Evolutionary conservation across 2,888 invertebrate species (phyloP).

Genomic region (Lasius fuliginosus): DNA sequence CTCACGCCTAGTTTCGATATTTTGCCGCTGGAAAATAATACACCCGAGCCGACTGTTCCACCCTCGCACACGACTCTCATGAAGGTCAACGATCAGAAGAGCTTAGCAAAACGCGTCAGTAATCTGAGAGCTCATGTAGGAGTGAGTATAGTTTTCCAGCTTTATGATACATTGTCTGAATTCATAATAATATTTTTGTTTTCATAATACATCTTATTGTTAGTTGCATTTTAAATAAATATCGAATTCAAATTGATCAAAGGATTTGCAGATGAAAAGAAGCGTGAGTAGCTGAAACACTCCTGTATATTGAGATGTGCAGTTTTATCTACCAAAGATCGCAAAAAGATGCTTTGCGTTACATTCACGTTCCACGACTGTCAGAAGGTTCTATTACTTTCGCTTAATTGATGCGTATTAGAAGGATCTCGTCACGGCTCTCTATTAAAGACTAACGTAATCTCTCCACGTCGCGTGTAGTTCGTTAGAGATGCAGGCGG

Average conservation of each 20-base stretch:
- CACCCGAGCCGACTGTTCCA: conserved; percentile 87
- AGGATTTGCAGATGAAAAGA: neutral
- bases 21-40: conserved; percentile 89
- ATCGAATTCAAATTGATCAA: neutral
- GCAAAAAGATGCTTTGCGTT: neutral
- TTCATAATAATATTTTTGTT: neutral
- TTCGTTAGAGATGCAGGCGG: conserved; percentile 68
- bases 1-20: conserved; percentile 91
- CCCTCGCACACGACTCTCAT: conserved; percentile 89
- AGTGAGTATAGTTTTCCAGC: conserved; percentile 76
- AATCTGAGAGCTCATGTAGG: conserved; percentile 88
- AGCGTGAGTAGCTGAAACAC: neutral
- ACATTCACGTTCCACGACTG: neutral
- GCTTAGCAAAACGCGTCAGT: conserved; percentile 90
- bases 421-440: conserved; percentile 35
- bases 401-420: conserved; percentile 57
- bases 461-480: conserved; percentile 59
- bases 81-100: conserved; percentile 91
- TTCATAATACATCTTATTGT: neutral
- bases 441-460: conserved; percentile 50
- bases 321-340: neutral
- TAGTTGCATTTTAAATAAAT: neutral
- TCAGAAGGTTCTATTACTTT: conserved; percentile 39
- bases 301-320: neutral
- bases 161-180: neutral